Evolutionary conservation across 2,797 vertebrate genomes (phyloP), one percentile per base, ranked within the genome.

Genomic region (Falco berigora): DNA sequence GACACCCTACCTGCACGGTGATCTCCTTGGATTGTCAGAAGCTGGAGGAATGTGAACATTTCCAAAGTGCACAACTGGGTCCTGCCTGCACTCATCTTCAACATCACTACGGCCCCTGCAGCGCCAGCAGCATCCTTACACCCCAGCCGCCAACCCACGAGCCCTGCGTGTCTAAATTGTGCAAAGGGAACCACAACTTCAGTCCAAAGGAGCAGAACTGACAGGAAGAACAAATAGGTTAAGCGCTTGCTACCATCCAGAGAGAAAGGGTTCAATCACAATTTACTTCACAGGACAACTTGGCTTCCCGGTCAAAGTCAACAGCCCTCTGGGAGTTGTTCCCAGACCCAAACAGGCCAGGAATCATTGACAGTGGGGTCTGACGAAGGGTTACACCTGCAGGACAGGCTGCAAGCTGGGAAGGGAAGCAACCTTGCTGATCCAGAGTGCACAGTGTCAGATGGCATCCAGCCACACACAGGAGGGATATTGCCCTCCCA

Each of bases 201-300:
- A 52, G 44, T 20, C 55, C 25, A 40, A 36, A 14, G 10, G 22
- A 75, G 46, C n/a, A 59, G 28, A 59, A 69, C 2, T 7, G 14
- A 34, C 52, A 66, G 18, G 4, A 92, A 30, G 44, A 80, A 55
- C 0, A 1, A 84, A 46, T 0, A 2, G 2, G 4, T 28, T 28
- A 61, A 72, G 38, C 13, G 30, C 36, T 85, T 67, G 34, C 23
- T 19, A 46, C 14, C 27, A 25, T 32, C 28, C 52, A 46, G 22
- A 61, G 18, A 52, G 25, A 69, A 63, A 32, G 9, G 12, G 12
- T n/a, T 50, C 47, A 71, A 14, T 1, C 0, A 0, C 52, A 36
- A 32, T 38, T 83, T 53, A 42, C 30, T 64, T 38, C 28, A 58
- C 18, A 42, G 19, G 42, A 66, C 19, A 55, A 69, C 68, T 32